Conservation (phyloP, 1,140 invertebrate species). For the Drusus annulatus region DNA sequence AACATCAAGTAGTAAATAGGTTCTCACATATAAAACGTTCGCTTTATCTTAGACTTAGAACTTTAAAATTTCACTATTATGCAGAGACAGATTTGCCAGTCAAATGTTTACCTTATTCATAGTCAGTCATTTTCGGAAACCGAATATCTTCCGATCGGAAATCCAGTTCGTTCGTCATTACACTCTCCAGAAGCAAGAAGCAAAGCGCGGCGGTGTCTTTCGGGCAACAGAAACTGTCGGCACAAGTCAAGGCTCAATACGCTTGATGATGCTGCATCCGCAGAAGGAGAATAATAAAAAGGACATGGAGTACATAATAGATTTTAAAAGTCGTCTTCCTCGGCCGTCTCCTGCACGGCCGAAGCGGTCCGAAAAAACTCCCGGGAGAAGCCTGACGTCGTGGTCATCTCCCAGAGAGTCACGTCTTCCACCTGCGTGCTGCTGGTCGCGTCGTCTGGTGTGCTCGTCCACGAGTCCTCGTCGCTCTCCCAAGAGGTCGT, state of each 20-base stretch:
- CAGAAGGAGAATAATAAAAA: conserved; percentile 49
- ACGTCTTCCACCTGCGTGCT: conserved; percentile 53
- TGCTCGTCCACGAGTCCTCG: conserved; percentile 45
- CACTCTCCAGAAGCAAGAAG: not conserved
- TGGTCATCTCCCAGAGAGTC: conserved; percentile 48
- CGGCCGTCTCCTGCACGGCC: conserved; percentile 69
- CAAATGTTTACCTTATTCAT: conserved; percentile 16
- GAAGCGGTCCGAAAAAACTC: conserved; percentile 71
- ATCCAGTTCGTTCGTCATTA: conserved; percentile 46
- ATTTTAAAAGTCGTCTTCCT: conserved; percentile 60
- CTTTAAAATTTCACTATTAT: conserved; percentile 34
- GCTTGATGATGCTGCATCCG: conserved; percentile 47
- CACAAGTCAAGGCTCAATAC: conserved; percentile 9
- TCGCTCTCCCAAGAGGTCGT: conserved; percentile 44
- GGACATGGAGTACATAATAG: conserved; percentile 26
- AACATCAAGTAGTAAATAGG: conserved; percentile 3
- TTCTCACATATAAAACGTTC: not conserved
- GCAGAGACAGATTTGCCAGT: conserved; percentile 19
- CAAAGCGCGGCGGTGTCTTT: not conserved
- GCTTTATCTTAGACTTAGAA: not conserved
- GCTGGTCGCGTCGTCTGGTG: conserved; percentile 37
- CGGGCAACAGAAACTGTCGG: not conserved
- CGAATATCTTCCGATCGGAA: conserved; percentile 45
- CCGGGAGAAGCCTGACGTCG: conserved; percentile 40
- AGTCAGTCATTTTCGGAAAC: conserved; percentile 57